Base-by-base conservation (phyloP, 2,888 invertebrate species). In the Alviniconcha strummeri region DNA sequence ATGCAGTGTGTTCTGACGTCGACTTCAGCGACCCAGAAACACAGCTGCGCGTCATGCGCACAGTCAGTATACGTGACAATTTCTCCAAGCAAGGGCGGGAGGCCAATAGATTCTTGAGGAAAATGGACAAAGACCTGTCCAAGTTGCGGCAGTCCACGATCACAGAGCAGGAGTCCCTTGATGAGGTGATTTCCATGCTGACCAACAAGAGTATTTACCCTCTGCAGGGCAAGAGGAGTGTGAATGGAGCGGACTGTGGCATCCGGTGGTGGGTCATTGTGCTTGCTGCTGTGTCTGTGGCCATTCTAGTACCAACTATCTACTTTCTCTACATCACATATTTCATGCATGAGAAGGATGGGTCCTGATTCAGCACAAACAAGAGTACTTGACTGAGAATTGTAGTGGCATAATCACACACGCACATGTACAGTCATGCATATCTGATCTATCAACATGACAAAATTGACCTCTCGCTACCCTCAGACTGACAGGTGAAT, bases 1-100 rank as follows among this genome's bases (percentile, higher is more conserved):
- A 85, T 56, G 15, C 76, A 19, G 71, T 84, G n/a, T 69, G 81
- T 79, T 86, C 87, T 72, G 89, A 90, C 9, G 91, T 90, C 83
- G 91, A 91, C 85, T 85, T 90, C 67, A 91, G 91, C 88, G 92
- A 91, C 75, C 90, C 91, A n/a, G 92, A 92, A 54, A 91, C 88
- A 54, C 91, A 91, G 82, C 84, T 86, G 74, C 85, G 89, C 13
- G 82, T 92, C 5, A 90, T 92, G n/a, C 88, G 90, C 67, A 91
- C 90, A 36, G 86, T 93, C 15, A 92, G 92, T 83, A 92, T 92
- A 56, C 89, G 89, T 77, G 90, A 89, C n/a, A 86, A 89, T n/a
- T 85, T 91, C 19, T 85, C 88, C 19, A 86, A 86, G n/a, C 90
- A 91, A 82, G 88, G 87, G 36, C 86, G 85, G 71, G 91, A 92